Evolutionary conservation across 2,113 vertebrate genomes (phyloP).

Genomic region (Alligator sinensis): DNA sequence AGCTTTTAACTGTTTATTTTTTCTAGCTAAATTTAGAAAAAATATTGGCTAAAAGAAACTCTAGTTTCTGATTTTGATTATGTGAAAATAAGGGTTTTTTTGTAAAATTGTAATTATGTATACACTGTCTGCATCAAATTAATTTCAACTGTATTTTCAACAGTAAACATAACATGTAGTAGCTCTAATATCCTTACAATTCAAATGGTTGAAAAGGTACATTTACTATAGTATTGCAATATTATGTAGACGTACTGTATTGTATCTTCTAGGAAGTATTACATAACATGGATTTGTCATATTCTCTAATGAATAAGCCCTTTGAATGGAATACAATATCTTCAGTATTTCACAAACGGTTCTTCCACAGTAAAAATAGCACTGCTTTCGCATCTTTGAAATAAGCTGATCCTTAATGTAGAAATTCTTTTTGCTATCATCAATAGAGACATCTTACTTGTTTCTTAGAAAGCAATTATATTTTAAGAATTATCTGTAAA

Average conservation of each 20-base stretch:
- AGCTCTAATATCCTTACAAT: not conserved
- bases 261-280: not conserved
- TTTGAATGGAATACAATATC: not conserved
- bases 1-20: not conserved
- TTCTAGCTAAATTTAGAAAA: slow-evolving; percentile 6
- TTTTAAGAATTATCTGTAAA: slow-evolving; percentile 56
- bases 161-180: slow-evolving; percentile 5
- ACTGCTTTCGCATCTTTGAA: not conserved
- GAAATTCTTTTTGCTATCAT: not conserved
- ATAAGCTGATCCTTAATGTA: not conserved
- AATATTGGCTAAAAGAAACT: not conserved
- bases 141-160: not conserved
- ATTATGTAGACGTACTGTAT: not conserved
- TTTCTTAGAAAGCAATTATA: not conserved
- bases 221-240: not conserved
- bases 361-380: slow-evolving; percentile 20
- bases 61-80: not conserved
- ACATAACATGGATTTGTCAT: not conserved
- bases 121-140: not conserved
- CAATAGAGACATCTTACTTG: not conserved
- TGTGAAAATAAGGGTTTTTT: slow-evolving; percentile 7
- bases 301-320: slow-evolving; percentile 3
- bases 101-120: not conserved
- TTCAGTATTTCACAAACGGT: not conserved
- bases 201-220: not conserved